Conservation (phyloP, 2,888 invertebrate genomes). For the Clostera curtula region DNA sequence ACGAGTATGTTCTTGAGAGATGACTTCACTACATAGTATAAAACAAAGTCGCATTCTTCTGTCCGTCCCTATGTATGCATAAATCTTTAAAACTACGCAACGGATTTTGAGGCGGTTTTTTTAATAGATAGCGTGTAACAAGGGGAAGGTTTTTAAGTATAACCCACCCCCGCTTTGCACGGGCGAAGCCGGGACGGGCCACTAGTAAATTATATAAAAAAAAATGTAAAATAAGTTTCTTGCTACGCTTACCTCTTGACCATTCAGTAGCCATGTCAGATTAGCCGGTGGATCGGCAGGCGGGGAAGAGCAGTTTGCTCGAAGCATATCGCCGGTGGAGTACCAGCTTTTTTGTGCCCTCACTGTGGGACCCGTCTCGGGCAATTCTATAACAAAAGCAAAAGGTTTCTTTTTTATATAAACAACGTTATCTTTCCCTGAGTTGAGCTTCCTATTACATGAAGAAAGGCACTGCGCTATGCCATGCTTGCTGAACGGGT, state of each 20-base stretch:
- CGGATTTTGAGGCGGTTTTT: no score
- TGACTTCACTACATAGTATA: no score
- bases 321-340: slow-evolving; percentile 79
- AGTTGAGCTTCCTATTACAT: neutral
- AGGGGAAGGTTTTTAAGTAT: no score
- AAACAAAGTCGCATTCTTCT: no score
- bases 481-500: neutral
- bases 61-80: no score
- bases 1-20: no score
- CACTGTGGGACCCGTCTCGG: slow-evolving; percentile 77
- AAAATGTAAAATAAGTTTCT: neutral
- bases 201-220: no score
- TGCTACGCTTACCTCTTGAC: slow-evolving; percentile 64
- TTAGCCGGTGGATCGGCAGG: slow-evolving; percentile 79
- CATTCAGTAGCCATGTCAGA: slow-evolving; percentile 81
- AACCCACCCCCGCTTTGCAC: no score
- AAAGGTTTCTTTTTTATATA: no score
- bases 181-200: no score
- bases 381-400: slow-evolving; percentile 69
- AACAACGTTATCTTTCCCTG: slow-evolving; percentile 1
- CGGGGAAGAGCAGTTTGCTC: slow-evolving; percentile 81
- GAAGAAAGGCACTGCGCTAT: neutral
- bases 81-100: no score
- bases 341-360: slow-evolving; percentile 79
- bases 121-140: no score